Evolutionary conservation across 2,888 invertebrate species (phyloP).

Genomic region (Panopea generosa): DNA sequence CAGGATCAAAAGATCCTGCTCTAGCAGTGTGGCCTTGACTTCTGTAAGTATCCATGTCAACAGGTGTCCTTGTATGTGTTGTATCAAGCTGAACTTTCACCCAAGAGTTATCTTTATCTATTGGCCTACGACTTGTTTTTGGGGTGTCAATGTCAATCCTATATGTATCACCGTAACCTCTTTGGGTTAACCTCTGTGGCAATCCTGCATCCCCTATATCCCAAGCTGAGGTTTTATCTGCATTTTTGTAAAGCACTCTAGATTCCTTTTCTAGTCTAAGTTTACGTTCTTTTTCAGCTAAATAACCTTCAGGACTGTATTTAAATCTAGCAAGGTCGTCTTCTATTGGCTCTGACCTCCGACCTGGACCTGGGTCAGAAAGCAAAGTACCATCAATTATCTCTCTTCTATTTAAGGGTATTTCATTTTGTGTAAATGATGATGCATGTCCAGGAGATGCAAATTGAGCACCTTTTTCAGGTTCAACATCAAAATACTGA

Average conservation of each 20-base stretch:
- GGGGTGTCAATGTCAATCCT: background rate
- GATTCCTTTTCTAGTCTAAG: constrained; percentile 43
- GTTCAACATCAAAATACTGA: constrained; percentile 6
- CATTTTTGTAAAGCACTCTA: constrained; percentile 29
- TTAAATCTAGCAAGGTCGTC: constrained; percentile 18
- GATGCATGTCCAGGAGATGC: background rate
- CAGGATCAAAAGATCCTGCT: constrained; percentile 2
- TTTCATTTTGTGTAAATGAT: background rate
- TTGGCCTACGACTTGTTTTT: background rate
- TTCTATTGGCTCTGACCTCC: background rate
- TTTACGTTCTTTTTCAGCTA: constrained; percentile 45
- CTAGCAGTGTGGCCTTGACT: background rate
- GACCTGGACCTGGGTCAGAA: constrained; percentile 47
- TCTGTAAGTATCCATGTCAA: constrained; percentile 28
- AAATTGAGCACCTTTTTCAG: background rate
- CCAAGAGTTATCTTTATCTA: constrained; percentile 53
- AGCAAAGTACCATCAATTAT: constrained; percentile 22
- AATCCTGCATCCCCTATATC: constrained; percentile 10
- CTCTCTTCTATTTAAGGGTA: background rate
- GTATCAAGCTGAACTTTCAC: constrained; percentile 30
- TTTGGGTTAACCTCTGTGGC: background rate
- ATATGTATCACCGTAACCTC: too few relatives aligned
- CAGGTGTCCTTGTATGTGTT: constrained; percentile 14
- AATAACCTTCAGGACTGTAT: constrained; percentile 53
- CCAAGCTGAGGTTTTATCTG: background rate